A percentile compares a stretch with the other conserved stretches of the same genome.
Evolutionary conservation across 2,888 invertebrate species (phyloP).

Genomic region (Nematopogon swammerdamellus): DNA sequence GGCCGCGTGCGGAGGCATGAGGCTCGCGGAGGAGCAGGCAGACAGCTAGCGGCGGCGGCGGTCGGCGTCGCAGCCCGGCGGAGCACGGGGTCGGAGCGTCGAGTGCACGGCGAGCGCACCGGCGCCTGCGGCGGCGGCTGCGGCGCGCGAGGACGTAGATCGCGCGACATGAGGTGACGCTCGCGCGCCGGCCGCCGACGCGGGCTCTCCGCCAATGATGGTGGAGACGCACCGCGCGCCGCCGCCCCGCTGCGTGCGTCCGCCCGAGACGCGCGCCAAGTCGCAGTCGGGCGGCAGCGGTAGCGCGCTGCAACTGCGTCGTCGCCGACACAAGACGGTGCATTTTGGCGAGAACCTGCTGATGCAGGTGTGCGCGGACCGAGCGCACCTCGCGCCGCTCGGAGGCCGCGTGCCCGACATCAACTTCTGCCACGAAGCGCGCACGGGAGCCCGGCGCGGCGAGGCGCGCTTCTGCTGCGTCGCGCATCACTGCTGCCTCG

Average conservation of each 20-base stretch:
- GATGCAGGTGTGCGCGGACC: constrained; percentile 71
- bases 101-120: neutral
- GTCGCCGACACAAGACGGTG: constrained; percentile 73
- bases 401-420: constrained; percentile 48
- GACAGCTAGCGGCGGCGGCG: neutral
- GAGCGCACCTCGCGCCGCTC: constrained; percentile 50
- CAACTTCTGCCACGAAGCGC: constrained; percentile 48
- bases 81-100: constrained; percentile 14
- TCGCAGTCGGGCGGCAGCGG: constrained; percentile 53
- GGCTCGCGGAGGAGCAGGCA: neutral
- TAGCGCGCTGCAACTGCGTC: constrained; percentile 58
- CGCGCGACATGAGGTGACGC: constrained; percentile 47
- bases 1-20: neutral
- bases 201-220: constrained; percentile 51
- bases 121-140: constrained; percentile 9
- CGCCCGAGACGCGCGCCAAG: constrained; percentile 34
- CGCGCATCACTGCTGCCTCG: constrained; percentile 49
- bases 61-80: neutral
- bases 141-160: constrained; percentile 13
- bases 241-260: constrained; percentile 45
- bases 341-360: constrained; percentile 75
- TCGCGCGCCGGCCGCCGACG: constrained; percentile 46
- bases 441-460: constrained; percentile 38
- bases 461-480: constrained; percentile 47
- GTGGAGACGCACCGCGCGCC: constrained; percentile 52